Base-by-base conservation (phyloP, 2,797 vertebrate genomes). In the Urophycis tenuis region DNA sequence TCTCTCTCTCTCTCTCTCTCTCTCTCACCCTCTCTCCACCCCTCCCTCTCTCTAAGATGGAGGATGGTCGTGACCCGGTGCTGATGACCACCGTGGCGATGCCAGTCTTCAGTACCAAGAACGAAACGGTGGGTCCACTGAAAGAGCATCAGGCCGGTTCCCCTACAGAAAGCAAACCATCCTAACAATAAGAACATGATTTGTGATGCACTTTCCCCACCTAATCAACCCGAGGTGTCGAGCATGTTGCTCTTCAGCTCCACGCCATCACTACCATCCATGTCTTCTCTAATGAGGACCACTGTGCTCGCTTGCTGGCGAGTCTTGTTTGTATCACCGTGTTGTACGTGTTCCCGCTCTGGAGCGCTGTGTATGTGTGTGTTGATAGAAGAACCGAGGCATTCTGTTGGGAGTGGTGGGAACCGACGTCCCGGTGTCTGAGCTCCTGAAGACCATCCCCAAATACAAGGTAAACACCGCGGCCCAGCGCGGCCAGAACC, bases 31-130 rank as follows among this genome's bases (percentile, higher is more conserved):
- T 35, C 75, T 75, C 64, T 78, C 81, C 64, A 75, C 80, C 74
- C 82, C 72, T 45, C 36, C 30, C 72, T 45, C 39, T 74, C 39
- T 25, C 25, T 79, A 87, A 99, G 98, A 82, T 98, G 90, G 95
- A 96, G 0, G 94, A 97, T 67, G 95, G 94, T 85, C 94, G 95
- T 87, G 93, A 94, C 82, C 91, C 95, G 29, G 94, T 99, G 84
- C 88, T 99, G 90, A 99, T 98, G 97, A 99, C 97, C 77, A 99
- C 97, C 1, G 97, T 99, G 74, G 97, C 97, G 74, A 99, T 99
- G 97, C 97, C 97, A 0, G 97, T 99, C 78, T 99, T 99, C 91
- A 99, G 97, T 90, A 99, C 96, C 85, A 95, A 98, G 91, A 99
- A 99, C 3, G 96, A 98, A 88, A 99, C 97, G 14, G 97, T 99